Base-by-base conservation (phyloP, 2,888 invertebrate genomes). In the Pseudococcus viburni region DNA sequence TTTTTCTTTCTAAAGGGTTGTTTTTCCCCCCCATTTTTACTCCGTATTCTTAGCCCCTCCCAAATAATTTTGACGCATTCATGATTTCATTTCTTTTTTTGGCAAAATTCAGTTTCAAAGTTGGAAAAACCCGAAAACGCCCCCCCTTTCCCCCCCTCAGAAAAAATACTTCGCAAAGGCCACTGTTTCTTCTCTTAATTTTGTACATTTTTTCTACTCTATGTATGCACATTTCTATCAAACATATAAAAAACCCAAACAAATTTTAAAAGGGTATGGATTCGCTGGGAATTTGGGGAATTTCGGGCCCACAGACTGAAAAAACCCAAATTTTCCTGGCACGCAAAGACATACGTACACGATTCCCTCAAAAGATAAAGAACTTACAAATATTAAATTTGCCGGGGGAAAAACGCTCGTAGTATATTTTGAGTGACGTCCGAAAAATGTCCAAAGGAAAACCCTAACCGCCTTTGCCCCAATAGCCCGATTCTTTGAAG, bases 351-450 rank as follows among this genome's bases (percentile, higher is more conserved):
- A 80, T 39, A 39, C 39, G 39, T 39, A 6, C 46, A 7, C 46
- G 80, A 80, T 77, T 77, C 33, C 73, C 46, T 42, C 39, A 80
- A 80, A 80, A 77, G 77, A 77, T 77, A 77, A 77, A 80, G 80
- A 80, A 80, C 80, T 80, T 80, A 80, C 80, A 80, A 80, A 80
- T 80, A 80, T 80, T 80, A 80, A 80, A 80, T n/a, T 80, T 46
- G 46, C 80, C 80, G 19, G 80, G 46, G 80, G 80, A 46, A 80
- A 80, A 46, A 77, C 73, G 73, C 39, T 1, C 19, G 59, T 59
- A 33, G 73, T 80, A 80, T 80, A 80, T 80, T 80, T 80, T 42
- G 46, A 80, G 46, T 46, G 42, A 42, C 46, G 80, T 80, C 42
- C 46, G 39, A 39, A 55, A 59, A 39, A 59, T 55, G 33, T 59